Base-by-base conservation (phyloP, 1,140 invertebrate genomes). In the Hyphantria cunea region DNA sequence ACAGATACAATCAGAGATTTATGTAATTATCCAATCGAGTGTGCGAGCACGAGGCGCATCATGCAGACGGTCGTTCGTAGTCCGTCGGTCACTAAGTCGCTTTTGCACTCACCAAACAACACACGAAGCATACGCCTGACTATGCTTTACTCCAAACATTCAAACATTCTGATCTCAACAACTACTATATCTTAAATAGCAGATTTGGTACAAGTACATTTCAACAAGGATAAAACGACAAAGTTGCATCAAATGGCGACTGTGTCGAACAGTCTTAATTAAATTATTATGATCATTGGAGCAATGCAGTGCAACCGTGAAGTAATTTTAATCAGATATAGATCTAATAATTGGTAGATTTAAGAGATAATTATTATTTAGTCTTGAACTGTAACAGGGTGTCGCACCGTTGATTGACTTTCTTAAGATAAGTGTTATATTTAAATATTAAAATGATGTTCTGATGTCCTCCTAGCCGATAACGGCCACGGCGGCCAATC, bases 1-100 rank as follows among this genome's bases (percentile, higher is more conserved):
- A 78, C 71, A 74, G 69, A 76, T 74, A 71, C 64, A 76, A 70
- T 60, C 72, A 78, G 68, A 75, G 76, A 80, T 79, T 75, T 68
- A 76, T 70, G 78, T 85, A 81, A 86, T 89, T 84, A 85, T 85
- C 62, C 76, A 86, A 87, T 86, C 76, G 72, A 85, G 86, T 89
- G 77, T 82, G 72, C 68, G 58, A 78, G 83, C 74, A 86, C 86
- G 55, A 58, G 55, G 45, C 55, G 37, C 55, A 49, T 58, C 55
- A 31, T 58, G 55, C 44, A 13, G 45, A 13, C 33, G 45, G 34
- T 37, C 11, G 34, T 1, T 37, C 34, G 8, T 11, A 11, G 8
- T 8, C n/a, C 34, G 34, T 37, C 34, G 34, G 34, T 10, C 34
- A 11, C 34, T n/a, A n/a, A 44, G 41, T 14, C 13, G 32, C 41